phyloP scores from a whole-genome alignment of 2,113 vertebrate species.

The Cheirogaleus medius region DNA sequence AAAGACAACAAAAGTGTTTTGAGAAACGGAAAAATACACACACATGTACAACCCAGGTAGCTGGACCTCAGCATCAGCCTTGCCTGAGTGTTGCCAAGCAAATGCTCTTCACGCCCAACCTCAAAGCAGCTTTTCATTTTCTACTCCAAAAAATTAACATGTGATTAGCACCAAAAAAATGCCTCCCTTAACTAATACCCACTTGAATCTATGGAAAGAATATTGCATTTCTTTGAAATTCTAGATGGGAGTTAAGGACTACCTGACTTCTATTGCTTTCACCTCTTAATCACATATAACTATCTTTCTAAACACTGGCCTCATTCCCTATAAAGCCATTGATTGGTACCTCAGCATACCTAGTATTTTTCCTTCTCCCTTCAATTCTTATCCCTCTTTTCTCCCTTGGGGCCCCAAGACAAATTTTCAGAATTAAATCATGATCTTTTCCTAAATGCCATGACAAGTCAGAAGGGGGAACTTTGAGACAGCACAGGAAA shows the following conservation, averaged over 20 bases:
- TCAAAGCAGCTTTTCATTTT: not conserved
- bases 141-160: not conserved
- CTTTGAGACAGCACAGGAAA: not conserved
- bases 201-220: not conserved
- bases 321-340: not conserved
- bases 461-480: not conserved
- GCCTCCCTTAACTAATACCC: not conserved
- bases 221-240: not conserved
- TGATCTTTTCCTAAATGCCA: not conserved
- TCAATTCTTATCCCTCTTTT: not conserved
- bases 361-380: not conserved
- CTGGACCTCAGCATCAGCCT: not conserved
- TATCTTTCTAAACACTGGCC: not conserved
- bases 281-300: not conserved
- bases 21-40: not conserved
- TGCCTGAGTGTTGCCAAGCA: not conserved
- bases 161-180: not conserved
- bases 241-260: not conserved
- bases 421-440: slow-evolving; percentile 29
- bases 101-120: not conserved
- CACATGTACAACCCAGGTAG: rapidly evolving
- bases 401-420: not conserved
- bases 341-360: not conserved
- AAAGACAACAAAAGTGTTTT: not conserved
- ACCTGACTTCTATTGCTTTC: not conserved